phyloP scores from a whole-genome alignment of 2,113 vertebrate genomes.

The Galeopterus variegatus region DNA sequence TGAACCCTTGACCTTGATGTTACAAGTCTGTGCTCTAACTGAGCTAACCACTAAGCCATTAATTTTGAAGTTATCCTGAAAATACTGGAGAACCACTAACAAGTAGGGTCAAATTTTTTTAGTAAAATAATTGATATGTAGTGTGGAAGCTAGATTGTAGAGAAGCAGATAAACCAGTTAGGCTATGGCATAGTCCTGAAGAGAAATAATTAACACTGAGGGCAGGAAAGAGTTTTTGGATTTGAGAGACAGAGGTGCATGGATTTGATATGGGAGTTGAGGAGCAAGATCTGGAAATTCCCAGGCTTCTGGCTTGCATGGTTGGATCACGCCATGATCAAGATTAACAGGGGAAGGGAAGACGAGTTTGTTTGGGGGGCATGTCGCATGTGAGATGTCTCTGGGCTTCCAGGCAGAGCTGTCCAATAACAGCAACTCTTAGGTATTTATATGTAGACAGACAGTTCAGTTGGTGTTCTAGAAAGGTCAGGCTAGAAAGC shows the following conservation, averaged over 20 bases:
- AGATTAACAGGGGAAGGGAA: neutral
- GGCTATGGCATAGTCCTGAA: neutral
- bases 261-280: neutral
- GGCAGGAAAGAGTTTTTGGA: neutral
- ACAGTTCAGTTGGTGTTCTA: neutral
- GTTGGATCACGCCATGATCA: neutral
- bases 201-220: neutral
- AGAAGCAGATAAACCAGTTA: neutral
- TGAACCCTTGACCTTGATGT: no score
- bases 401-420: neutral
- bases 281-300: neutral
- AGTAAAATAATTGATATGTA: neutral
- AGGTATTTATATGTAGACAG: neutral
- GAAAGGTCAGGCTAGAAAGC: conserved; percentile 10
- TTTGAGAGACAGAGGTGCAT: conserved; percentile 13
- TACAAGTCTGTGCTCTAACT: no score
- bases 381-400: neutral
- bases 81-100: conserved; percentile 12
- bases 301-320: conserved; percentile 3
- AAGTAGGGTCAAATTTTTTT: neutral
- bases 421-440: neutral
- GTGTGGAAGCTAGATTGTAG: neutral
- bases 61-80: conserved; percentile 1
- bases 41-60: neutral
- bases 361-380: neutral